Conservation (phyloP, 2,888 invertebrate species). For the Noctua pronuba region DNA sequence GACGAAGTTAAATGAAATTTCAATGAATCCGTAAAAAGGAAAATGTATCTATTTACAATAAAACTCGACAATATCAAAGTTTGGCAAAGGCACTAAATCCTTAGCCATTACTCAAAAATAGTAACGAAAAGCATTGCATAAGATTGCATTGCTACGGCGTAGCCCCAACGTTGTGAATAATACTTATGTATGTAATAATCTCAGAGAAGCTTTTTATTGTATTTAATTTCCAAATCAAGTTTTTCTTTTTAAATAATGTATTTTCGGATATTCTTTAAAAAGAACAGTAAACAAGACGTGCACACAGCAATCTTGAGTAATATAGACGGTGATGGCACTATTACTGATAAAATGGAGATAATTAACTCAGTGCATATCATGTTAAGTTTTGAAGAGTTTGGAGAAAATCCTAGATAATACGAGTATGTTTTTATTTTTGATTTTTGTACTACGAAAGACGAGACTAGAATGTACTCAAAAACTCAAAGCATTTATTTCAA, state of each 20-base stretch:
- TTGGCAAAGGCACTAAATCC: not conserved
- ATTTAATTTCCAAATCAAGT: not conserved
- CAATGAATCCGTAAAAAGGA: not conserved
- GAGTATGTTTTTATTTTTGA: not conserved
- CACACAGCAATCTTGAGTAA: not conserved
- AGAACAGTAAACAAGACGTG: not conserved
- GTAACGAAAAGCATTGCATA: not conserved
- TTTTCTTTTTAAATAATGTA: too few relatives aligned
- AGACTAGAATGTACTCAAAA: not conserved
- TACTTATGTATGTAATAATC: not conserved
- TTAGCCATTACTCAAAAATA: not conserved
- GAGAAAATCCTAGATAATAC: not conserved
- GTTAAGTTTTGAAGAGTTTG: not conserved
- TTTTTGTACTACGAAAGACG: not conserved
- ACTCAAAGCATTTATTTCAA: too few relatives aligned
- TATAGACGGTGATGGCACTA: not conserved
- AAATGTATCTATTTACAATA: not conserved
- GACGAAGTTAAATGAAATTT: not conserved
- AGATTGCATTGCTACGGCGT: constrained; percentile 21
- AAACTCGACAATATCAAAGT: not conserved
- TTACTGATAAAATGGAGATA: not conserved
- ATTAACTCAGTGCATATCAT: not conserved
- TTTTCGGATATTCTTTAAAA: not conserved
- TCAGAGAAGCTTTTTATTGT: not conserved
- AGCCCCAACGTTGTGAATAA: not conserved